A percentile compares a stretch with the other conserved stretches of the same genome.
Conservation (phyloP, 2,113 vertebrate species). For the Dipodomys stephensi region DNA sequence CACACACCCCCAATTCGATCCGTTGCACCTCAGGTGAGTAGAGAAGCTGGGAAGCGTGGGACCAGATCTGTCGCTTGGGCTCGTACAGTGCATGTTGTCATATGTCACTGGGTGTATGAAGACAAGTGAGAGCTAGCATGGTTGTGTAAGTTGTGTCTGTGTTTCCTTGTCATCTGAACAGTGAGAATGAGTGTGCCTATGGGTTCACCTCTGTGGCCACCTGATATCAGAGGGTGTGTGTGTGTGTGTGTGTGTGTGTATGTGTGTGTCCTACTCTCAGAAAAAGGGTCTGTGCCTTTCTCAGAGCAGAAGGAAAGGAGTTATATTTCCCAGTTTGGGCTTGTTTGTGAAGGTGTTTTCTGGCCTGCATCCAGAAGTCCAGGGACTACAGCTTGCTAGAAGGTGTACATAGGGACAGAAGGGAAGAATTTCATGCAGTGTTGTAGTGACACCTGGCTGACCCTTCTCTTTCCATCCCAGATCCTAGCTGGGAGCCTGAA, state of each 20-base stretch:
- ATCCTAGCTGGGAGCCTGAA: conserved; percentile 91
- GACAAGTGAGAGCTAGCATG: not conserved
- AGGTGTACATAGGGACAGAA: not conserved
- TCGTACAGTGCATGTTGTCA: not conserved
- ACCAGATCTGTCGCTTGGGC: not conserved
- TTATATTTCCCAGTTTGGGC: not conserved
- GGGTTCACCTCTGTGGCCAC: not conserved
- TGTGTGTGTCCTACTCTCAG: not conserved
- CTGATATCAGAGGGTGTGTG: not conserved
- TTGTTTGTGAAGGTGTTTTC: not conserved
- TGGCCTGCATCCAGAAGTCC: conserved; percentile 3
- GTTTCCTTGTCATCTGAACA: not conserved
- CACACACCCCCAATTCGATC: not conserved
- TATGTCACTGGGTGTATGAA: not conserved
- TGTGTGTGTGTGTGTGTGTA: no score
- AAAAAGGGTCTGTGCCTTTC: not conserved
- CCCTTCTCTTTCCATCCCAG: conserved; percentile 80
- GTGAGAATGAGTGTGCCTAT: not conserved
- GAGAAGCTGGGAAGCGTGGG: not conserved
- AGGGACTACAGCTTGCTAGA: not conserved
- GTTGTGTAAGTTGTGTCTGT: no score
- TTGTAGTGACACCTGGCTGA: conserved; percentile 36
- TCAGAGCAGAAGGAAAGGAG: not conserved
- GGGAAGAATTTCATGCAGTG: not conserved
- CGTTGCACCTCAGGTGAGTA: conserved; percentile 66